Evolutionary conservation across 2,113 vertebrate species (phyloP).

Genomic region (Myrmophylax atrothorax): DNA sequence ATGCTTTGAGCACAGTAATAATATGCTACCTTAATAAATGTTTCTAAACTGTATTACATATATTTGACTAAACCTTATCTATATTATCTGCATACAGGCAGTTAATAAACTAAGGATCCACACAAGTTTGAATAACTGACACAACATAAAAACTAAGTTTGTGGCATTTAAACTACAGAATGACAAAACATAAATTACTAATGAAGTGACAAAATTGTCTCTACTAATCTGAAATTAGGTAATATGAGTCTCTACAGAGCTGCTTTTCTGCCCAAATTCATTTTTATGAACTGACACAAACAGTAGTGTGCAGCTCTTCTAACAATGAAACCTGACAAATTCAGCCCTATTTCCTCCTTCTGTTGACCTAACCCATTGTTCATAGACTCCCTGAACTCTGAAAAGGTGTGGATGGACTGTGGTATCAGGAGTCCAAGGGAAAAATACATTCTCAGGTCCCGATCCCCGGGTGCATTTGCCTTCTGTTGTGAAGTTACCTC

Average conservation of each 20-base stretch:
- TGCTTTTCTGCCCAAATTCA: neutral
- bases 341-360: neutral
- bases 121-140: neutral
- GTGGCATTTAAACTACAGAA: neutral
- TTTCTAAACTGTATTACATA: neutral
- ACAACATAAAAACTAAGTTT: neutral
- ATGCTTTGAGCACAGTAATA: neutral
- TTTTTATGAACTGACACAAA: neutral
- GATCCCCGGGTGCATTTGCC: neutral
- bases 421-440: neutral
- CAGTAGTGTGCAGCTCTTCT: neutral
- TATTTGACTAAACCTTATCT: neutral
- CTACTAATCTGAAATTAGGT: neutral
- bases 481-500: neutral
- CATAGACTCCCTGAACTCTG: neutral
- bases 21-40: neutral
- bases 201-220: neutral
- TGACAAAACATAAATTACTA: neutral
- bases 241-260: neutral
- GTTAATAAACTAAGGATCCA: neutral
- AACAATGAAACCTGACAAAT: neutral
- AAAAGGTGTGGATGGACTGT: neutral
- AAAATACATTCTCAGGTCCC: neutral
- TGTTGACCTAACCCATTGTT: neutral
- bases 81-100: neutral